These are phyloP conservation scores for Eupithecia subfuscata DNA, from an alignment of 2,888 invertebrate species.

Conservation along the genomic window DNA sequence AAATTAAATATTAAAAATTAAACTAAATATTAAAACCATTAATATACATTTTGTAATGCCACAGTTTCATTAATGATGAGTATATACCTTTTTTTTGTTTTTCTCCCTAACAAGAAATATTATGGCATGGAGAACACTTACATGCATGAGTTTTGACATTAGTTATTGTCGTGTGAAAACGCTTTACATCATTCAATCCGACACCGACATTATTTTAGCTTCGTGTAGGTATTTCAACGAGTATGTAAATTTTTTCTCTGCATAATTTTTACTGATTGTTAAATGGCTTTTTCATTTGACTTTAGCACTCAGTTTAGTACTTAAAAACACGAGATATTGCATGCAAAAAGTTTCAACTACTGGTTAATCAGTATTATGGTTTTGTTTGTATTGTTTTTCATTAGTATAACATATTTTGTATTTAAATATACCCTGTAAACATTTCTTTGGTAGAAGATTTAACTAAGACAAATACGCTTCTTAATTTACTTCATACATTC, in stretches of 20 bases:
- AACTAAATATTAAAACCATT: too few relatives aligned
- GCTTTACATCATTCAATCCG: not conserved
- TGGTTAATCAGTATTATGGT: not conserved
- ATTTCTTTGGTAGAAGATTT: not conserved
- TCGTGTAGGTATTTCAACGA: not conserved
- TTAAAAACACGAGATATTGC: not conserved
- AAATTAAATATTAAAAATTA: too few relatives aligned
- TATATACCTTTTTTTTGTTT: not conserved
- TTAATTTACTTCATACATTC: not conserved
- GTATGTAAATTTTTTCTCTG: not conserved
- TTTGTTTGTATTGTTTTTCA: not conserved
- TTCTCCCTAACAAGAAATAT: not conserved
- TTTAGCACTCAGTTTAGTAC: not conserved
- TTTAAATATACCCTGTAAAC: not conserved
- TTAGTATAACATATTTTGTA: not conserved
- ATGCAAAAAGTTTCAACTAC: not conserved
- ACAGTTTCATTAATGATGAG: not conserved
- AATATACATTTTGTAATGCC: not conserved
- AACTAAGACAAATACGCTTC: not conserved
- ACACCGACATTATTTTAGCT: not conserved
- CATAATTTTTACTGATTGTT: not conserved
- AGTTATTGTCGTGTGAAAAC: not conserved
- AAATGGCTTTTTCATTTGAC: not conserved
- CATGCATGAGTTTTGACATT: slow-evolving; percentile 21
- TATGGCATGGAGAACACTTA: slow-evolving; percentile 17